Evolutionary conservation across 2,113 vertebrate genomes (phyloP).

Genomic region (Cariama cristata): DNA sequence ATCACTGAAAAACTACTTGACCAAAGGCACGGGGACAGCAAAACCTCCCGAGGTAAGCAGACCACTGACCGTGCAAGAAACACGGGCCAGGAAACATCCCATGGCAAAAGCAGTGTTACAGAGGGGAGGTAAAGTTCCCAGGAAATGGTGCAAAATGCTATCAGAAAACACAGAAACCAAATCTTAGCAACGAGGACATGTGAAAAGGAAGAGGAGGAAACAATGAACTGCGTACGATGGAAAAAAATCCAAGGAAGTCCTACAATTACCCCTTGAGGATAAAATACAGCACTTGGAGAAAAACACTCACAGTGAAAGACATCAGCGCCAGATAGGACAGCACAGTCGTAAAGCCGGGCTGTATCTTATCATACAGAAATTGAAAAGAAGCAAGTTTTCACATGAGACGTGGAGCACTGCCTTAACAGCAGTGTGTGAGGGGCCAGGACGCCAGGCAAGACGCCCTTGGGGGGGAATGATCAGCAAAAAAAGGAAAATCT

Average conservation of each 20-base stretch:
- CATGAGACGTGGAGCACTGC: neutral
- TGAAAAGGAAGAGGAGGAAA: conserved; percentile 5
- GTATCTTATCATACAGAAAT: neutral
- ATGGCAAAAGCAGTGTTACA: neutral
- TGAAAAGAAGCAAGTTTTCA: neutral
- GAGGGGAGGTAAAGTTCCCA: neutral
- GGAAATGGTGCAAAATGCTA: neutral
- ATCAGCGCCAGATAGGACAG: neutral
- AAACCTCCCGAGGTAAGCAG: neutral
- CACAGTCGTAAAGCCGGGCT: neutral
- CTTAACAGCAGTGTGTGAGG: neutral
- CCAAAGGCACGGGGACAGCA: neutral
- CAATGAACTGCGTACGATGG: fast-evolving
- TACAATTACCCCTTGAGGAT: neutral
- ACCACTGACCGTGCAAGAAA: neutral
- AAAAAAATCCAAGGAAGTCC: neutral
- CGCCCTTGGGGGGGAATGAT: too few relatives aligned
- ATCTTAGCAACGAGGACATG: neutral
- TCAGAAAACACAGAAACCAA: neutral
- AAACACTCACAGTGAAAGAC: neutral
- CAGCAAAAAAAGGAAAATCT: neutral
- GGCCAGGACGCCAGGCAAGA: neutral
- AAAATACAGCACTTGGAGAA: neutral
- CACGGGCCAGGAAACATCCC: neutral
- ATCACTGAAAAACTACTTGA: neutral